phyloP scores from a whole-genome alignment of 2,888 invertebrate species.

The Poecilobothrus nobilitatus region DNA sequence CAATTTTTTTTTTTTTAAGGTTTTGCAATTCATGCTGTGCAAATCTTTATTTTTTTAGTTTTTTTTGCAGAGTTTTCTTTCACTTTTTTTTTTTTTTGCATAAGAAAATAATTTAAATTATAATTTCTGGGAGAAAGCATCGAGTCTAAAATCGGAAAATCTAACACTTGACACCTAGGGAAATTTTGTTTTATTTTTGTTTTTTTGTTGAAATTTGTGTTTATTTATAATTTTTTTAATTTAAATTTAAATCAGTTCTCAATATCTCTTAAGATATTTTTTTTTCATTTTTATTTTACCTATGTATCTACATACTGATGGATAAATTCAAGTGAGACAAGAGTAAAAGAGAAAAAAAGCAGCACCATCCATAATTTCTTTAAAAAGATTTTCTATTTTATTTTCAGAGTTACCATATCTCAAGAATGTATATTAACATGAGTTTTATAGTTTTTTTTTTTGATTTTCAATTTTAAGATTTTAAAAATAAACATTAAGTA shows the following conservation, averaged over 20 bases:
- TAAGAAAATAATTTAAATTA: background rate
- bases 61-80: background rate
- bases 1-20: too few species aligned
- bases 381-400: too few species aligned
- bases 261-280: background rate
- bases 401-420: too few species aligned
- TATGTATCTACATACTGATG: too few species aligned
- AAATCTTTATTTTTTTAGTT: background rate
- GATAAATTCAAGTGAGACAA: too few species aligned
- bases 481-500: too few species aligned
- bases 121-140: background rate
- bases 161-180: slow-evolving; percentile 3
- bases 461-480: too few species aligned
- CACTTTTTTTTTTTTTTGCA: background rate
- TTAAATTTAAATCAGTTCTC: slow-evolving; percentile 1
- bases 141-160: background rate
- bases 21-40: background rate
- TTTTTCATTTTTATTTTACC: too few species aligned
- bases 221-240: background rate
- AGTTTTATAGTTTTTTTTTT: too few species aligned
- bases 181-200: background rate
- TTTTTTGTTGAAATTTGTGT: background rate
- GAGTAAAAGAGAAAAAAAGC: too few species aligned
- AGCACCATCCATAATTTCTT: too few species aligned
- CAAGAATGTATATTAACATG: too few species aligned